Percentiles rank a stretch among this genome's conserved stretches.
These are phyloP conservation scores for Yponomeuta sedellus DNA, from an alignment of 2,888 invertebrate species.

Conservation along the genomic window DNA sequence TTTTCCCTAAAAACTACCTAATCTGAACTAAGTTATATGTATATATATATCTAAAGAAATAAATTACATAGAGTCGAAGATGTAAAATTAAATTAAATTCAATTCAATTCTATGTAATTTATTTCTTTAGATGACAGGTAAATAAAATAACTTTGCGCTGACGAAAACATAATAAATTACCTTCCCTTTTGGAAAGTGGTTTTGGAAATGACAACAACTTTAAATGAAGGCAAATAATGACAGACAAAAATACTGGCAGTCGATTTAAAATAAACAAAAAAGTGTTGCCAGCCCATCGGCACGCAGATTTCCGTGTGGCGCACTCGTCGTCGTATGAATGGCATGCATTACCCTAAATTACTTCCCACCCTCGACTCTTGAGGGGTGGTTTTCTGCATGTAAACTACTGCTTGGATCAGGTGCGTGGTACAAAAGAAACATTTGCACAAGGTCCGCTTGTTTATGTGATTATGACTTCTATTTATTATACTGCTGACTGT, in stretches of 20 bases:
- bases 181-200: no score
- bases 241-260: not conserved
- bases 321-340: not conserved
- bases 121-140: no score
- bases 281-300: conserved; percentile 17
- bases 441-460: not conserved
- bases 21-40: no score
- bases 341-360: conserved; percentile 63
- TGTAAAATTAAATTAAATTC: no score
- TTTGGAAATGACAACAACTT: no score
- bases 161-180: no score
- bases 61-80: no score
- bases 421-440: conserved; percentile 26
- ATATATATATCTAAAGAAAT: no score
- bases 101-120: no score
- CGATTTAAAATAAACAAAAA: not conserved
- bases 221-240: not conserved
- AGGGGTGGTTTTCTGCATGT: conserved; percentile 37
- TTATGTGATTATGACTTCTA: not conserved
- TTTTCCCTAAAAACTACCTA: no score
- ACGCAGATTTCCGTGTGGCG: conserved; percentile 33
- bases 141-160: no score
- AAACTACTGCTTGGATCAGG: conserved; percentile 36
- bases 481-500: no score
- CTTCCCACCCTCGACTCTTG: conserved; percentile 47